phyloP scores from a whole-genome alignment of 1,140 invertebrate genomes.

The Cotesia typhae region DNA sequence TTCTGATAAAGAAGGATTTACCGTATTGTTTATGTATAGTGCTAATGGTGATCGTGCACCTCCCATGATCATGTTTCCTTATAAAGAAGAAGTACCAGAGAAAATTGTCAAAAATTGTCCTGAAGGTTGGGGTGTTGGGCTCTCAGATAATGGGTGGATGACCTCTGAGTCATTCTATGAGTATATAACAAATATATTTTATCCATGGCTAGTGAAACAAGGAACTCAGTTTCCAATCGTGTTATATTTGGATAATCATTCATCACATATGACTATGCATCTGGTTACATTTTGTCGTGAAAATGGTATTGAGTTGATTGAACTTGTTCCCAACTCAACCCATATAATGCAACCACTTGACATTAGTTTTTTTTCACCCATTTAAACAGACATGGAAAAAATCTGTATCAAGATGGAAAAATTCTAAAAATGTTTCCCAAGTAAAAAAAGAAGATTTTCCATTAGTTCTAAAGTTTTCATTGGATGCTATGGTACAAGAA shows the following conservation, averaged over 20 bases:
- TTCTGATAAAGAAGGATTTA: slow-evolving; percentile 50
- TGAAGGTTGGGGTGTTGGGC: slow-evolving; percentile 50
- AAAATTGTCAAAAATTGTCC: slow-evolving; percentile 48
- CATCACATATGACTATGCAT: slow-evolving; percentile 8
- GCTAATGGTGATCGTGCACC: slow-evolving; percentile 43
- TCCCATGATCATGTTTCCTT: slow-evolving; percentile 46
- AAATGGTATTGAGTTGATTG: slow-evolving; percentile 46
- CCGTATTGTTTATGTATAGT: slow-evolving; percentile 47
- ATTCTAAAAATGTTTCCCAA: slow-evolving; percentile 34
- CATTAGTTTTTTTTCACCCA: slow-evolving; percentile 53
- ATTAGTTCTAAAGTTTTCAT: slow-evolving; percentile 15
- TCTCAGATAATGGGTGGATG: slow-evolving; percentile 57
- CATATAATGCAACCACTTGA: slow-evolving; percentile 60
- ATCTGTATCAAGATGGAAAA: slow-evolving; percentile 36
- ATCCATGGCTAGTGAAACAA: slow-evolving; percentile 48
- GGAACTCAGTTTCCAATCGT: slow-evolving; percentile 50
- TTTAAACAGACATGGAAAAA: slow-evolving; percentile 55
- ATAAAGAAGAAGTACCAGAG: slow-evolving; percentile 19
- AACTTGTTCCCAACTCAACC: slow-evolving; percentile 56
- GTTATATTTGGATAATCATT: slow-evolving; percentile 57
- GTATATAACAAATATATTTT: slow-evolving; percentile 53
- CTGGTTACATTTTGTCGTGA: slow-evolving; percentile 46
- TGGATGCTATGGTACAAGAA: not conserved
- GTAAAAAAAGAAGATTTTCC: slow-evolving; percentile 41
- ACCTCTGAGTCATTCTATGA: slow-evolving; percentile 55